Evolutionary conservation across 2,888 invertebrate genomes (phyloP), one percentile per base, ranked within the genome.

Genomic region (Rhimphoctona megacephalus): DNA sequence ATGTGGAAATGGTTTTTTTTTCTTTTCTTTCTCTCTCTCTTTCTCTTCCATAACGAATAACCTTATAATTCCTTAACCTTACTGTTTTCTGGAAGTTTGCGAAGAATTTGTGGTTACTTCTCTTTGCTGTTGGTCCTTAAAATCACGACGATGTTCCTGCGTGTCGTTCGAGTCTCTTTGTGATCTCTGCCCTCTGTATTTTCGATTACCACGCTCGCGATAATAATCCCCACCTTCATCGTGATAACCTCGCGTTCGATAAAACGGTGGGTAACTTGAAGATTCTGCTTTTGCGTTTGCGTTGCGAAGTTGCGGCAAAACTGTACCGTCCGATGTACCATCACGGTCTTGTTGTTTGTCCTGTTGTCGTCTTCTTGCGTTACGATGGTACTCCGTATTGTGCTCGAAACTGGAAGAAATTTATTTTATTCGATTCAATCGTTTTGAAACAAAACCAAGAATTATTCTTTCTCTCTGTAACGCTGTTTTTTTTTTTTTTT

Each of bases 231-330:
- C 87, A 30, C 88, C 89, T 43, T 90, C 91, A 64, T 89, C 91
- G 79, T 92, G 92, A 61, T 92, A 91, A 19, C 91, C 91, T 52
- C 91, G 91, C 22, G 91, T 89, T 84, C 92, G 91, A 81, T 91
- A 92, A 76, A 91, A 92, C 17, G 90, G 89, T 2, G 93, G 90
- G 70, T 91, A 92, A 85, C 89, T 91, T 19, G 90, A 85, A 0
- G 89, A 88, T 66, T 92, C 92, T 25, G 85, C 70, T 72, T 88
- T 89, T n/a, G 81, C 87, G 54, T 89, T 91, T 22, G 91, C 91
- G 54, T 92, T 93, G 43, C 91, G 92, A 72, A 94, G 90, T 66
- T 94, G 94, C 0, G 94, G 94, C 61, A 94, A 89, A 49, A 92
- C 89, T 1, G 90, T 92, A 43, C 91, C 91, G 14, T 89, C 86